Conservation (phyloP, 2,888 invertebrate genomes). For the Scaptomyza reducta region DNA sequence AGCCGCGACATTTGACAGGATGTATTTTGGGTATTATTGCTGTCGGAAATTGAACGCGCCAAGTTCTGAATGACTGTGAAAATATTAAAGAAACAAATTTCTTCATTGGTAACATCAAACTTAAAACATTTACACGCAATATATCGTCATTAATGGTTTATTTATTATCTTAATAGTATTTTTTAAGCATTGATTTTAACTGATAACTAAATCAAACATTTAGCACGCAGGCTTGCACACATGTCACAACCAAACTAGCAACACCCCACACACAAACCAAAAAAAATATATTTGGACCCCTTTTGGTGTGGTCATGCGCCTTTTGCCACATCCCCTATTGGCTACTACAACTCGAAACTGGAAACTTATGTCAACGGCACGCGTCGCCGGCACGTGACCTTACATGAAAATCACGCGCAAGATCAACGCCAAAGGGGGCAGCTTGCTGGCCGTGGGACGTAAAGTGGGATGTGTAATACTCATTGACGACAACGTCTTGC, state of each 20-base stretch:
- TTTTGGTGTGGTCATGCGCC: constrained; percentile 52
- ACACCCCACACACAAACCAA: not conserved
- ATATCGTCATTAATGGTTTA: not conserved
- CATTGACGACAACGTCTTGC: constrained; percentile 50
- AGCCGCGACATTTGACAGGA: constrained; percentile 54
- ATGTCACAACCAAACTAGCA: constrained; percentile 52
- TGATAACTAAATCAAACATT: constrained; percentile 74
- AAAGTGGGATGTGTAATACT: not conserved
- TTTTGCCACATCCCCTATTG: constrained; percentile 17
- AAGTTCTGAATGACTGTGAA: constrained; percentile 21
- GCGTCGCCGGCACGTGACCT: constrained; percentile 75
- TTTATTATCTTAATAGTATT: not conserved
- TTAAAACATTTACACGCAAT: not conserved
- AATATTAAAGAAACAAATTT: not conserved
- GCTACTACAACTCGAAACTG: constrained; percentile 58
- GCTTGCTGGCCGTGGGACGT: not conserved
- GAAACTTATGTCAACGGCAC: constrained; percentile 77
- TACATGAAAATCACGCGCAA: constrained; percentile 77
- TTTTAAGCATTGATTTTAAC: constrained; percentile 64
- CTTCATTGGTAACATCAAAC: not conserved
- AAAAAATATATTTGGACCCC: constrained; percentile 23
- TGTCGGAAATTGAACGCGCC: constrained; percentile 20
- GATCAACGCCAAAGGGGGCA: constrained; percentile 51
- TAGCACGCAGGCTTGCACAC: constrained; percentile 64
- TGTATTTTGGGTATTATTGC: constrained; percentile 57